These are phyloP conservation scores for Morus bassanus DNA, from an alignment of 2,797 vertebrate genomes.

Conservation along the genomic window DNA sequence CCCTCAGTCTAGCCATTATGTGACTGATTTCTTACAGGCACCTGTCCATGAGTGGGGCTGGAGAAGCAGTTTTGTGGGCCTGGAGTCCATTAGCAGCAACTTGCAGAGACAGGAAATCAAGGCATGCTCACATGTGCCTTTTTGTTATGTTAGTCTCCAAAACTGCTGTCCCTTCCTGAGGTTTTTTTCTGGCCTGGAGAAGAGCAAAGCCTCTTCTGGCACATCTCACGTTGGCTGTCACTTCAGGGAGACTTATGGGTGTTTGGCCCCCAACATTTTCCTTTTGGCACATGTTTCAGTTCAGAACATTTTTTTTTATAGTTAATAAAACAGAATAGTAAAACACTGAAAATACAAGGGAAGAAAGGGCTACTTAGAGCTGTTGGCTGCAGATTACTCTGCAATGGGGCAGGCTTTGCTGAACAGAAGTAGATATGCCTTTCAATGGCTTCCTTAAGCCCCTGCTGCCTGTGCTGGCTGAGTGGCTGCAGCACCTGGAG, in stretches of 20 bases:
- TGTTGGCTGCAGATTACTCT: background rate
- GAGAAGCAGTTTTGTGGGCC: background rate
- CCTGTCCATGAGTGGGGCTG: background rate
- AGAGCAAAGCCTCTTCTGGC: background rate
- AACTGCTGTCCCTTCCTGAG: background rate
- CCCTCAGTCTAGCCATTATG: background rate
- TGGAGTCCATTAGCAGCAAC: background rate
- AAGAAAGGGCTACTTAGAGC: background rate
- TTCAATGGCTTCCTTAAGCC: background rate
- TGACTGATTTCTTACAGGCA: background rate
- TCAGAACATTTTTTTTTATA: background rate
- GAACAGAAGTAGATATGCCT: background rate
- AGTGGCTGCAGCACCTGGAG: background rate
- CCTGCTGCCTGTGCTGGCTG: background rate
- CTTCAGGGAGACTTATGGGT: background rate
- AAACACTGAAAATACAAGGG: background rate
- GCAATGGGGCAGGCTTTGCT: background rate
- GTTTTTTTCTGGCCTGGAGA: background rate
- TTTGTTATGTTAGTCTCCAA: background rate
- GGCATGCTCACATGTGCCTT: fast-evolving
- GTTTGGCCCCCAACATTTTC: background rate
- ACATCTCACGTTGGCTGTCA: background rate
- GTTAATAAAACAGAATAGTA: background rate
- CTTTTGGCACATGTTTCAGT: background rate
- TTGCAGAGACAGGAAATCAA: background rate